These are phyloP conservation scores for Aradus depressus DNA, from an alignment of 2,888 invertebrate genomes.

Conservation along the genomic window DNA sequence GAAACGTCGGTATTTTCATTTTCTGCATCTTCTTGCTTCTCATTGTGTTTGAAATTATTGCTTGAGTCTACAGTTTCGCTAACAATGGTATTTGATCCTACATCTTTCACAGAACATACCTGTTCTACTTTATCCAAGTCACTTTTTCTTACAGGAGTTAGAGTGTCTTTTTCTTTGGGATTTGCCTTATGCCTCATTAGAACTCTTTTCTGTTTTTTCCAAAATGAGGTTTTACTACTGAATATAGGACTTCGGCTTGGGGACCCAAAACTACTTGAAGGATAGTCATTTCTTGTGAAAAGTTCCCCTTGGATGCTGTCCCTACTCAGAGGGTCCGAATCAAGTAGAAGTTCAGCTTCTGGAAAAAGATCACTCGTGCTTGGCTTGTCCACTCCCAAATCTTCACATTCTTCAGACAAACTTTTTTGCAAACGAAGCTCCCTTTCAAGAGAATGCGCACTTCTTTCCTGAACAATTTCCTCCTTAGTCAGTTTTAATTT, in stretches of 20 bases:
- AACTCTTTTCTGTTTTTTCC: conserved; percentile 24
- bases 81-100: not conserved
- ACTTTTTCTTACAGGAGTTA: conserved; percentile 11
- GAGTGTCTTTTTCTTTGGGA: conserved; percentile 4
- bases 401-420: conserved; percentile 65
- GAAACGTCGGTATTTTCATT: not conserved
- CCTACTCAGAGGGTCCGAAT: conserved; percentile 52
- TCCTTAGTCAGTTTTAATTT: conserved; percentile 24
- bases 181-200: conserved; percentile 8
- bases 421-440: conserved; percentile 54
- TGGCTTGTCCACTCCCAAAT: conserved; percentile 65
- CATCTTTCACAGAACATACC: not conserved
- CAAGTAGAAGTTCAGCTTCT: conserved; percentile 60
- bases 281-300: conserved; percentile 38
- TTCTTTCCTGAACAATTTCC: conserved; percentile 36
- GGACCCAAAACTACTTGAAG: conserved; percentile 35
- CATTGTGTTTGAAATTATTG: conserved; percentile 5
- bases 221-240: conserved; percentile 11
- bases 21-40: conserved; percentile 10
- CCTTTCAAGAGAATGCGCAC: conserved; percentile 42
- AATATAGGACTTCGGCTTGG: conserved; percentile 29
- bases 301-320: conserved; percentile 37
- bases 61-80: not conserved
- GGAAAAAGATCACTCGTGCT: conserved; percentile 70
- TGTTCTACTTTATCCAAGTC: conserved; percentile 5